These are phyloP conservation scores for Neoitamus cyanurus DNA, from an alignment of 2,888 invertebrate species.

Conservation along the genomic window DNA sequence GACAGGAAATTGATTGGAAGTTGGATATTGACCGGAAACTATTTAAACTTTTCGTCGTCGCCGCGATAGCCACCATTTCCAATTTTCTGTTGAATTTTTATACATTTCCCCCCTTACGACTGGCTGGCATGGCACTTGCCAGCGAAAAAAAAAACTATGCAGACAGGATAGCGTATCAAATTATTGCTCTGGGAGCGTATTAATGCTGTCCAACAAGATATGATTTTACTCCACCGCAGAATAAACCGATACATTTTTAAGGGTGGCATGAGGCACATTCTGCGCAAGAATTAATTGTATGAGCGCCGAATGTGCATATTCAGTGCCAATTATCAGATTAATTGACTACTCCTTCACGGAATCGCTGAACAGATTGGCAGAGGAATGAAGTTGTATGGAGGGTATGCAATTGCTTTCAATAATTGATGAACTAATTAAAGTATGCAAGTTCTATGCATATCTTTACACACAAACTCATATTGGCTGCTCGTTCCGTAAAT, in stretches of 20 bases:
- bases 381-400: neutral
- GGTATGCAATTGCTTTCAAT: neutral
- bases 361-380: neutral
- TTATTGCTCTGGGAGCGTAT: neutral
- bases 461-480: no score
- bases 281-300: neutral
- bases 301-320: neutral
- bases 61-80: neutral
- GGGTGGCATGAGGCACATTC: neutral
- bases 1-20: conserved; percentile 20
- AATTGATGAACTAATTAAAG: no score
- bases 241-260: neutral
- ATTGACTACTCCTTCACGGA: neutral
- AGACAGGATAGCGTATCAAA: neutral
- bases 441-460: no score
- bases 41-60: neutral
- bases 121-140: neutral
- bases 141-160: neutral
- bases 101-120: neutral
- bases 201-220: neutral
- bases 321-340: neutral
- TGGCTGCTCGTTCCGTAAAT: no score
- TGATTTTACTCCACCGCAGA: neutral
- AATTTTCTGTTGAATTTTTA: neutral
- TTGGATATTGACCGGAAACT: conserved; percentile 12